Conservation (phyloP, 2,888 invertebrate genomes). For the Conomelus anceps region DNA sequence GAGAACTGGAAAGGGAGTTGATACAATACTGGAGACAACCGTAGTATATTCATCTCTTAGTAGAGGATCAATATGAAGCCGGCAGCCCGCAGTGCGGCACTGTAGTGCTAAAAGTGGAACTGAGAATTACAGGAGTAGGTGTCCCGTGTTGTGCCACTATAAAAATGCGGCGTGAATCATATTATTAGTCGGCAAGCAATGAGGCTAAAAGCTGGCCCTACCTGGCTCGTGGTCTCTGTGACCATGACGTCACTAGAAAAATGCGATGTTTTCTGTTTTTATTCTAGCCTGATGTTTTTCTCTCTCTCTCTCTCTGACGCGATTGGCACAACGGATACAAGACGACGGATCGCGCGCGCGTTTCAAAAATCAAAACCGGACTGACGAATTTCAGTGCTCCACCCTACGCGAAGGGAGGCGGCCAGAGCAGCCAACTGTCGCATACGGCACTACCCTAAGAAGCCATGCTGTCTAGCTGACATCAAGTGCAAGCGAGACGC, state of each 20-base stretch:
- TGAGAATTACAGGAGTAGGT: not conserved
- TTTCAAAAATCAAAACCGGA: conserved; percentile 24
- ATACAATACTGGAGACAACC: not conserved
- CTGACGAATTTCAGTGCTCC: conserved; percentile 4
- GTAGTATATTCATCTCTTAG: not conserved
- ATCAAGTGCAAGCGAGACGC: not conserved
- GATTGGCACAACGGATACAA: not conserved
- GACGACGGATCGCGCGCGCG: conserved; percentile 17
- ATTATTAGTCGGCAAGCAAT: not conserved
- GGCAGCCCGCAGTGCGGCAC: not conserved
- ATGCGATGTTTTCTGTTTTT: conserved; percentile 1
- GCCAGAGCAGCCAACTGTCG: conserved; percentile 21
- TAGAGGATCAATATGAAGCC: not conserved
- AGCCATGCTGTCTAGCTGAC: not conserved
- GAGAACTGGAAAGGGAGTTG: not conserved
- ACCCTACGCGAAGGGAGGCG: conserved; percentile 16
- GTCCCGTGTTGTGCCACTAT: not conserved
- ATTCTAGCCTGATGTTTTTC: not conserved
- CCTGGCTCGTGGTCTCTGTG: conserved; percentile 32
- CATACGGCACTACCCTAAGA: not conserved
- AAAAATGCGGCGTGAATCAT: not conserved
- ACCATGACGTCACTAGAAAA: conserved; percentile 26
- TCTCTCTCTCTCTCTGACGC: conserved; percentile 4
- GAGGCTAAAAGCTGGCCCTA: conserved; percentile 9
- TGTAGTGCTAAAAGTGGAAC: not conserved